Conservation (phyloP, 2,888 invertebrate species). For the Crepidodera aurea region DNA sequence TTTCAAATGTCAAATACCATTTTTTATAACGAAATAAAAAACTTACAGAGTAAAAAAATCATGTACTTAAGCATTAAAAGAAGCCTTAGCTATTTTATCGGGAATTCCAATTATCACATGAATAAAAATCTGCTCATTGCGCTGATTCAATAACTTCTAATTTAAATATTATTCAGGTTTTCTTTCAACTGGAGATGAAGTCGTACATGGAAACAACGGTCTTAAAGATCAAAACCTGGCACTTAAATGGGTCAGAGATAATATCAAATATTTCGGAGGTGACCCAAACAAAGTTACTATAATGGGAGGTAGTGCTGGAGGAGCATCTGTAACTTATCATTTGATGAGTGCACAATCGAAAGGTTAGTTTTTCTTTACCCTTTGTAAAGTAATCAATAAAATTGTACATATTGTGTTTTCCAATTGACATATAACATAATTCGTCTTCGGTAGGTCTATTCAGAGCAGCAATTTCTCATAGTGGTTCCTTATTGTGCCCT, state of each 20-base stretch:
- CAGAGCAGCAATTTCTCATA: conserved; percentile 44
- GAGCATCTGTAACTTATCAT: conserved; percentile 43
- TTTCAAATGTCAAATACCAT: no score
- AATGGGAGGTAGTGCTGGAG: conserved; percentile 48
- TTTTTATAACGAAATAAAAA: no score
- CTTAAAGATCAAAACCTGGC: conserved; percentile 48
- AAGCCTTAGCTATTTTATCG: no score
- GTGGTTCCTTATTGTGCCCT: conserved; percentile 44
- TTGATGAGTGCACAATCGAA: conserved; percentile 38
- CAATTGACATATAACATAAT: no score
- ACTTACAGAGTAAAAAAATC: no score
- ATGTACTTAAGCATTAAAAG: no score
- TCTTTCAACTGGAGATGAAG: conserved; percentile 44
- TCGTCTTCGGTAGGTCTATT: conserved; percentile 45
- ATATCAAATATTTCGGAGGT: conserved; percentile 48
- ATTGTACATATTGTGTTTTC: no score
- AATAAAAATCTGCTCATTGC: no score
- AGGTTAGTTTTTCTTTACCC: conserved; percentile 29
- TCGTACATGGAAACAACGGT: conserved; percentile 47
- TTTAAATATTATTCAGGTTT: no score
- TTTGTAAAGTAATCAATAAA: no score
- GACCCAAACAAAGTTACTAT: conserved; percentile 46
- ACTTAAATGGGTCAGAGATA: conserved; percentile 44
- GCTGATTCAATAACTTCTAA: no score
- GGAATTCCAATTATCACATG: no score